Evolutionary conservation across 2,113 vertebrate species (phyloP).

Genomic region (Lathamus discolor): DNA sequence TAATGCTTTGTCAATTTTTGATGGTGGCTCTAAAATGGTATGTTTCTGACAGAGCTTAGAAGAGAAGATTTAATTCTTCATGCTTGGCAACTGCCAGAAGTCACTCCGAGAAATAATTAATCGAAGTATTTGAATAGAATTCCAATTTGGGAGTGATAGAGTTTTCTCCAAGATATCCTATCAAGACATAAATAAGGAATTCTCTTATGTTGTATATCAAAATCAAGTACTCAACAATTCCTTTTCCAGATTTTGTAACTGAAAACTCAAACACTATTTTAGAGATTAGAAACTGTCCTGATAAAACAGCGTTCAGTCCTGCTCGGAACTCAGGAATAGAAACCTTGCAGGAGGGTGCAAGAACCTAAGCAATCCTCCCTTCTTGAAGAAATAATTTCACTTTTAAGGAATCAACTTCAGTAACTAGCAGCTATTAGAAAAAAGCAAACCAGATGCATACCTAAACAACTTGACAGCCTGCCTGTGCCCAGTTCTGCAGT

Average conservation of each 20-base stretch:
- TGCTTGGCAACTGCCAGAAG: neutral
- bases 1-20: neutral
- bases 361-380: neutral
- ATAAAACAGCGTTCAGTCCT: neutral
- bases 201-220: neutral
- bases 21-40: neutral
- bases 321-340: neutral
- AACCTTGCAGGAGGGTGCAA: neutral
- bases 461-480: neutral
- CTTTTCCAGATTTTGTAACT: neutral
- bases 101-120: neutral
- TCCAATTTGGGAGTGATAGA: neutral
- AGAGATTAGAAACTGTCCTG: neutral
- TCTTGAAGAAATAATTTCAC: neutral
- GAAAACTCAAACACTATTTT: neutral
- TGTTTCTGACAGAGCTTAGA: neutral
- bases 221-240: neutral
- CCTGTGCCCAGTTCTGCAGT: neutral
- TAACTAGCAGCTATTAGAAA: neutral
- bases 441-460: neutral
- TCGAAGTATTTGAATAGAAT: neutral
- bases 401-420: neutral
- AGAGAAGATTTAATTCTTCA: neutral
- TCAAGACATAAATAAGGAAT: neutral
- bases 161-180: neutral